A percentile compares a stretch with the other conserved stretches of the same genome.
Evolutionary conservation across 2,888 invertebrate genomes (phyloP).

Genomic region (Amblyteles armatorius): DNA sequence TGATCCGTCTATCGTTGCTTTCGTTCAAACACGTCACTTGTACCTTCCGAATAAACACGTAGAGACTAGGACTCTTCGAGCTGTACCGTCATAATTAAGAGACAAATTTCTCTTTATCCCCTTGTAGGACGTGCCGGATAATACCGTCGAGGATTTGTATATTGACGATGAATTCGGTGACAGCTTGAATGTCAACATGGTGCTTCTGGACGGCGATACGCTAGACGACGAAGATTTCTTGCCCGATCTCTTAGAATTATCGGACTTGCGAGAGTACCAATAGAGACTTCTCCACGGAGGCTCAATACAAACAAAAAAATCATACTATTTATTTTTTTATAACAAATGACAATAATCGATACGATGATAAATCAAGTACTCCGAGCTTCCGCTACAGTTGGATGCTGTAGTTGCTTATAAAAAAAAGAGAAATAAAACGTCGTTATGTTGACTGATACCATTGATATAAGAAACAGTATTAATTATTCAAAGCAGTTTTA

Average conservation of each 20-base stretch:
- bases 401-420: constrained; percentile 38
- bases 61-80: constrained; percentile 19
- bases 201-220: constrained; percentile 74
- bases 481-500: constrained; percentile 45
- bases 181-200: constrained; percentile 78
- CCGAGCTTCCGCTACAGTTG: constrained; percentile 19
- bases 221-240: constrained; percentile 73
- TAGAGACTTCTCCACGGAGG: constrained; percentile 6
- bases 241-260: constrained; percentile 70
- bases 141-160: constrained; percentile 77
- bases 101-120: constrained; percentile 33
- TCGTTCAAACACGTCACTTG: constrained; percentile 31
- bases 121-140: constrained; percentile 73
- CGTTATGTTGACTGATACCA: constrained; percentile 30
- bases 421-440: constrained; percentile 33
- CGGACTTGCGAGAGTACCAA: constrained; percentile 38
- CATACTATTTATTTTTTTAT: constrained; percentile 57
- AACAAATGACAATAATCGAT: constrained; percentile 56
- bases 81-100: constrained; percentile 2
- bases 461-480: constrained; percentile 58
- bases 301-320: constrained; percentile 31
- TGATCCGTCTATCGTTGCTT: constrained; percentile 37
- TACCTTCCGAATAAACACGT: constrained; percentile 38
- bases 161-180: constrained; percentile 80
- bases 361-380: constrained; percentile 18